Evolutionary conservation across 2,797 vertebrate genomes (phyloP), one percentile per base, ranked within the genome.

Genomic region (Danio tinwini): DNA sequence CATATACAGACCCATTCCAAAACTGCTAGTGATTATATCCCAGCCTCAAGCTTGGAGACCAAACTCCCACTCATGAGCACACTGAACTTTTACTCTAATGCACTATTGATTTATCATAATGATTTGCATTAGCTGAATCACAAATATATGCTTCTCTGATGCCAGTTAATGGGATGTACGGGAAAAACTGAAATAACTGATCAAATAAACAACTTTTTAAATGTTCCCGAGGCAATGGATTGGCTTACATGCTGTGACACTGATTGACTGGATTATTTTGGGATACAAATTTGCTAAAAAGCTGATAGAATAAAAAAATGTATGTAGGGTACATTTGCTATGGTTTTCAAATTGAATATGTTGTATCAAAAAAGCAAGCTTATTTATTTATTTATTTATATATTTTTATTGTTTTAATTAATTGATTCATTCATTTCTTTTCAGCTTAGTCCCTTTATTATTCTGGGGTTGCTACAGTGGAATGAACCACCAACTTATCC

Each of bases 111-210:
- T 86, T 73, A 72, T 76, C 74, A 78, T 64, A 49, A 68, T 77
- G 76, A 82, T 84, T 85, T 85, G 67, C 82, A 76, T 83, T 83
- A 85, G 82, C 71, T 72, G 83, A 71, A 83, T 82, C 83, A 58
- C 76, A 83, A 79, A 78, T 85, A 63, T 62, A 78, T 75, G 81
- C 76, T 63, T 67, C 61, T 80, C 58, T 71, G 76, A 72, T 69
- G 78, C 62, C 49, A 5, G 44, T 77, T 82, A 84, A 85, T 83
- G 72, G 75, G 42, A 81, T 82, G 74, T 77, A 65, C 12, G 7
- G 19, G 53, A 81, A 78, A 59, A 78, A 63, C 11, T 72, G 49
- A 53, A 52, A 80, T 76, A 81, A 64, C 80, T 58, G 58, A 76
- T 68, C 61, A 73, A 76, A 77, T 63, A 76, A 84, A 69, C 21